Percentiles rank a stretch among this genome's conserved stretches.
Conservation (phyloP, 2,797 vertebrate genomes). For the Eleutherodactylus coqui region DNA sequence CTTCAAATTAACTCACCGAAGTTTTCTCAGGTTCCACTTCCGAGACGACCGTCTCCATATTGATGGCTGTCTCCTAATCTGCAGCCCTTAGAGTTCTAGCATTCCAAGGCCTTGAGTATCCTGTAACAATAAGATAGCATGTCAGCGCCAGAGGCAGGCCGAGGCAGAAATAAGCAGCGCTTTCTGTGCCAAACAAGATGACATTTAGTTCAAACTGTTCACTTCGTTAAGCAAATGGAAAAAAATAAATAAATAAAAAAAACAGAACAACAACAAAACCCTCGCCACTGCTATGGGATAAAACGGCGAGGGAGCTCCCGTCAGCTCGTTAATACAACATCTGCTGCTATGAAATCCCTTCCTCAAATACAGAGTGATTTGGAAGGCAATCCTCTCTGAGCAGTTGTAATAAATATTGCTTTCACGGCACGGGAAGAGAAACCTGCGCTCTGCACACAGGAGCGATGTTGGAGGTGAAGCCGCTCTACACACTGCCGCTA, state of each 20-base stretch:
- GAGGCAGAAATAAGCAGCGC: neutral
- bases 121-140: conserved; percentile 64
- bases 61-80: conserved; percentile 50
- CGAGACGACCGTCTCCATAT: conserved; percentile 78
- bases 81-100: conserved; percentile 70
- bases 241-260: neutral
- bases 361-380: conserved; percentile 48
- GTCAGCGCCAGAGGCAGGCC: conserved; percentile 47
- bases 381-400: conserved; percentile 54
- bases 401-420: conserved; percentile 50
- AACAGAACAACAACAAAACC: neutral
- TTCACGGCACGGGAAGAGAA: conserved; percentile 14
- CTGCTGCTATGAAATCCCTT: conserved; percentile 55
- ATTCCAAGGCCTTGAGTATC: conserved; percentile 71
- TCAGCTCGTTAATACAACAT: conserved; percentile 41
- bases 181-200: conserved; percentile 34
- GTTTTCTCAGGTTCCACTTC: conserved; percentile 80
- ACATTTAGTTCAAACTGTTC: conserved; percentile 7
- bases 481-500: neutral
- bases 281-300: neutral
- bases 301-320: conserved; percentile 1
- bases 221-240: conserved; percentile 21
- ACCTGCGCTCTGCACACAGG: conserved; percentile 13
- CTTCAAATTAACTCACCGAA: conserved; percentile 74
- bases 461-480: conserved; percentile 1